Conservation (phyloP, 2,888 invertebrate genomes). For the Watsonalla binaria region DNA sequence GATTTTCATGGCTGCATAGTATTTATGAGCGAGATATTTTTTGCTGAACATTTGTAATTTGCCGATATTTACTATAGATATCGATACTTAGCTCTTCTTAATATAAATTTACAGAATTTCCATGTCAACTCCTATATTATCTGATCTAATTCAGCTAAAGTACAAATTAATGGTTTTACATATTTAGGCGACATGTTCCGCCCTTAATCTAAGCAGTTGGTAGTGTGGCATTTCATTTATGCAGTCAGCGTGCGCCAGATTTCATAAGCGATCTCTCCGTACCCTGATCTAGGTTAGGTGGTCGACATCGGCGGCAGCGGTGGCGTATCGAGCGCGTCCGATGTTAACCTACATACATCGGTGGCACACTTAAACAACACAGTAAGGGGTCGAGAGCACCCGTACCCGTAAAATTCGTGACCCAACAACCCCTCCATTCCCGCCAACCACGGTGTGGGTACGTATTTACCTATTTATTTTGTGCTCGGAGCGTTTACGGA, state of each 20-base stretch:
- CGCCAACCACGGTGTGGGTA: conserved; percentile 32
- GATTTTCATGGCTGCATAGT: too few relatives aligned
- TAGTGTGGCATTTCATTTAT: conserved; percentile 64
- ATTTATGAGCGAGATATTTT: too few relatives aligned
- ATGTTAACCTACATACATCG: conserved; percentile 74
- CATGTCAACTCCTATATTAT: too few relatives aligned
- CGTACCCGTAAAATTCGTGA: conserved; percentile 68
- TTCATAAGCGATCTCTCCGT: conserved; percentile 77
- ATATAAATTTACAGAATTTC: too few relatives aligned
- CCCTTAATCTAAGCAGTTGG: conserved; percentile 46
- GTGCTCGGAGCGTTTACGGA: too few relatives aligned
- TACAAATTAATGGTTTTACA: background rate
- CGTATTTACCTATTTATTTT: too few relatives aligned
- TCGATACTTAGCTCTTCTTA: too few relatives aligned
- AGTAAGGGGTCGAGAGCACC: conserved; percentile 65
- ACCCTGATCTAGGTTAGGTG: conserved; percentile 79
- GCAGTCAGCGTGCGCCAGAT: conserved; percentile 72
- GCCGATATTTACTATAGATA: too few relatives aligned
- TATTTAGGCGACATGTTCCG: conserved; percentile 15
- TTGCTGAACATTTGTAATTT: too few relatives aligned
- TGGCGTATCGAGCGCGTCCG: conserved; percentile 76
- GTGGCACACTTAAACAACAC: conserved; percentile 52
- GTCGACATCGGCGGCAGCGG: conserved; percentile 68
- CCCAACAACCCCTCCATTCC: conserved; percentile 42
- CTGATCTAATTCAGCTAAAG: too few relatives aligned